phyloP scores from a whole-genome alignment of 1,140 invertebrate genomes.

The Hesperophylax magnus region DNA sequence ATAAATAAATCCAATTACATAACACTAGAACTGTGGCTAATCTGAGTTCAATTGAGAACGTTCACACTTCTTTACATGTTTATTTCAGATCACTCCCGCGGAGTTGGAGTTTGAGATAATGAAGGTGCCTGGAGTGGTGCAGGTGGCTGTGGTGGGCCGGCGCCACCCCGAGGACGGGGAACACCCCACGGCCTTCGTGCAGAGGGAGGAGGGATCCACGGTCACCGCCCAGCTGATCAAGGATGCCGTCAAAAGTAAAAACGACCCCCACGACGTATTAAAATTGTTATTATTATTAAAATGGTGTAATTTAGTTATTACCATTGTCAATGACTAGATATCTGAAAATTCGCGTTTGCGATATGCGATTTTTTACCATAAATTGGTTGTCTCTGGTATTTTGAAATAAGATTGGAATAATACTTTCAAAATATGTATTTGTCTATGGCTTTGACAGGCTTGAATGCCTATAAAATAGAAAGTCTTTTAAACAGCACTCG shows the following conservation, averaged over 20 bases:
- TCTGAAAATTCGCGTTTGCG: no score
- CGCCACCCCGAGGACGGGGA: conserved; percentile 72
- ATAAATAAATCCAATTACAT: no score
- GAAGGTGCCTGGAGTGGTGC: conserved; percentile 67
- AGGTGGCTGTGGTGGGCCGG: conserved; percentile 77
- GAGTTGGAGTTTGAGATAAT: conserved; percentile 50
- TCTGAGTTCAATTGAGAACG: no score
- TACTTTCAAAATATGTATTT: no score
- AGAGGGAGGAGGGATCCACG: conserved; percentile 60
- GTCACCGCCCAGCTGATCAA: conserved; percentile 61
- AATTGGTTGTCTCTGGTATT: neutral
- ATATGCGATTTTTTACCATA: conserved; percentile 28
- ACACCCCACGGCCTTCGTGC: conserved; percentile 71
- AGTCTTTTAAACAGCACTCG: no score
- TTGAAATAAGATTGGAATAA: neutral
- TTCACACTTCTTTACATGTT: neutral
- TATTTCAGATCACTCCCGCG: conserved; percentile 33
- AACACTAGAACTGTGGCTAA: no score
- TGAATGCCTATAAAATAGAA: no score
- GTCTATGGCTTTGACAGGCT: no score
- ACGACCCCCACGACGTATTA: no score
- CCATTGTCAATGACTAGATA: neutral
- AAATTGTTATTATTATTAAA: neutral
- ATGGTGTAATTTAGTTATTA: neutral
- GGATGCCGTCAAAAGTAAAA: conserved; percentile 58